Conservation (phyloP, 2,888 invertebrate genomes). For the Diaprepes abbreviatus region DNA sequence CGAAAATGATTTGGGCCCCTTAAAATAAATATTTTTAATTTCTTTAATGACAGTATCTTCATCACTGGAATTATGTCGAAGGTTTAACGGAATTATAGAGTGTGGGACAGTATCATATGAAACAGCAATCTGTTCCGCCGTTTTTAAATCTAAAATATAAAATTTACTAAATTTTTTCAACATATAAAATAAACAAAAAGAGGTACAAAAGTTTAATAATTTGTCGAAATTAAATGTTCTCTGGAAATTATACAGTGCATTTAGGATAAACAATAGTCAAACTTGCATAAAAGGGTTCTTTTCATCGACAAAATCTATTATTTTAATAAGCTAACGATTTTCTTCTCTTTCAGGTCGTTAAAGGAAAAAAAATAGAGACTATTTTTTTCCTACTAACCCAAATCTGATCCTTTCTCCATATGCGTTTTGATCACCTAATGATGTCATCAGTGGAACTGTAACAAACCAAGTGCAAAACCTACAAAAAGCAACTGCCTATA, state of each 20-base stretch:
- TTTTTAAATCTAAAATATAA: neutral
- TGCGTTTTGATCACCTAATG: no score
- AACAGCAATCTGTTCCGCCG: neutral
- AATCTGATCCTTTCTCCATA: no score
- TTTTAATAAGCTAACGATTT: neutral
- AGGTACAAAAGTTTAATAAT: neutral
- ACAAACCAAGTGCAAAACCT: no score
- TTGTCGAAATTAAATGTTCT: neutral
- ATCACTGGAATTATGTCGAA: conserved; percentile 4
- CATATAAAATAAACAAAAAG: neutral
- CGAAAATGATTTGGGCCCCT: neutral
- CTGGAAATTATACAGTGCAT: no score
- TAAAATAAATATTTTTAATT: conserved; percentile 11
- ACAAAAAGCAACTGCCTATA: no score
- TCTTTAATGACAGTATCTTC: neutral
- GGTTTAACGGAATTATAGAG: neutral
- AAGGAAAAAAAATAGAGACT: no score
- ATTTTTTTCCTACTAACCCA: no score
- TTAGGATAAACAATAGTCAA: no score
- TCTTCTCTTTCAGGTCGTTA: no score
- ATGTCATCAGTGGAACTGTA: no score
- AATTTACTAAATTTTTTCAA: neutral
- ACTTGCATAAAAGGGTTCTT: no score
- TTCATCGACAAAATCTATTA: neutral
- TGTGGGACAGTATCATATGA: neutral